Conservation (phyloP, 2,113 vertebrate genomes). For the Benitochromis conjunctus region DNA sequence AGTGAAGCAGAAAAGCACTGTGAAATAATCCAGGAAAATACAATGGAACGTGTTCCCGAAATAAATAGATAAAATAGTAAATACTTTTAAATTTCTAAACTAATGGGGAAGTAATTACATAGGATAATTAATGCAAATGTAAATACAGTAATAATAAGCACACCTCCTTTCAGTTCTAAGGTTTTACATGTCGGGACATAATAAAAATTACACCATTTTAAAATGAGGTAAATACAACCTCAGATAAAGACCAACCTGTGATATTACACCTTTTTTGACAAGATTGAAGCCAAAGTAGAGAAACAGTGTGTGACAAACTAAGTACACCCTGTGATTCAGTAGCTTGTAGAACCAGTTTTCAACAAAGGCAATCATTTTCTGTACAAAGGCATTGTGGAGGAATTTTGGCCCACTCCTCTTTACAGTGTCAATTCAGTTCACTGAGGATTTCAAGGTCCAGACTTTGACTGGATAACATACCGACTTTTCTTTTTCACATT, state of each 20-base stretch:
- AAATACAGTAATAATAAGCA: background rate
- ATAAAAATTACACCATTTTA: background rate
- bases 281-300: background rate
- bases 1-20: background rate
- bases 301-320: background rate
- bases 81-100: background rate
- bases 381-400: background rate
- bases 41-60: background rate
- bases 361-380: background rate
- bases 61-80: background rate
- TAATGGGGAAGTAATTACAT: background rate
- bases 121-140: background rate
- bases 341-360: background rate
- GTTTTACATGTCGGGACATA: background rate
- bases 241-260: background rate
- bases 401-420: background rate
- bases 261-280: background rate
- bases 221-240: background rate
- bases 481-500: background rate
- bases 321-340: background rate
- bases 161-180: background rate
- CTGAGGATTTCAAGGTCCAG: background rate
- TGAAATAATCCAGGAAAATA: background rate
- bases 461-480: background rate
- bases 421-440: background rate